These are phyloP conservation scores for Varanus salvator DNA, from an alignment of 2,113 vertebrate species.

Conservation along the genomic window DNA sequence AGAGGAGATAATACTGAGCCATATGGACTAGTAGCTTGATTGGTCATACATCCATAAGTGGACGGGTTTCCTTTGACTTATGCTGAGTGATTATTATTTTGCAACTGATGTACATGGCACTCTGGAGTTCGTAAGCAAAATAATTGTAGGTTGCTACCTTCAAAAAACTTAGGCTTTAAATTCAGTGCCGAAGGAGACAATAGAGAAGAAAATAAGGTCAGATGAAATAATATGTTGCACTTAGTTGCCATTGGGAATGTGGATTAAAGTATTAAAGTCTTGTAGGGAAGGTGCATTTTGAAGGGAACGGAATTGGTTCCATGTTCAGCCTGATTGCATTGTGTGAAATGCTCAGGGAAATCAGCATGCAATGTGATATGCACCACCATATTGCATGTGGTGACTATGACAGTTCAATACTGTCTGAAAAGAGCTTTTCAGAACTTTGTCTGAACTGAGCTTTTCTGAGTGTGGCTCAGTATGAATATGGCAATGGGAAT, in stretches of 20 bases:
- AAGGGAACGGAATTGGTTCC: not conserved
- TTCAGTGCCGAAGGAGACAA: not conserved
- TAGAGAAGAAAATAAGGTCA: not conserved
- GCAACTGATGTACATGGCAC: not conserved
- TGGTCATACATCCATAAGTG: not conserved
- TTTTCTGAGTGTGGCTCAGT: too few relatives aligned
- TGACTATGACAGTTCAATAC: not conserved
- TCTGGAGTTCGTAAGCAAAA: not conserved
- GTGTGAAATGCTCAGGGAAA: not conserved
- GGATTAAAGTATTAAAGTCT: not conserved
- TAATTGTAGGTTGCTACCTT: not conserved
- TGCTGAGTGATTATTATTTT: not conserved
- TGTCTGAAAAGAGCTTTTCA: too few relatives aligned
- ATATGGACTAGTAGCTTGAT: not conserved
- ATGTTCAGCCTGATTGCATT: too few relatives aligned
- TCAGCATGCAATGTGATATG: not conserved
- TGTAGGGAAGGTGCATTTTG: not conserved
- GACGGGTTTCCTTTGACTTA: not conserved
- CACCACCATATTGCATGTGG: not conserved
- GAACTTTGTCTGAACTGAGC: too few relatives aligned
- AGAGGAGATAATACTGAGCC: not conserved
- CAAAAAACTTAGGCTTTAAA: not conserved
- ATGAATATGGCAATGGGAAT: too few relatives aligned
- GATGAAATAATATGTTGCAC: not conserved
- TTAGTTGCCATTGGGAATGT: too few relatives aligned